Base-by-base conservation (phyloP, 2,888 invertebrate species). In the Phyto melanocephala region DNA sequence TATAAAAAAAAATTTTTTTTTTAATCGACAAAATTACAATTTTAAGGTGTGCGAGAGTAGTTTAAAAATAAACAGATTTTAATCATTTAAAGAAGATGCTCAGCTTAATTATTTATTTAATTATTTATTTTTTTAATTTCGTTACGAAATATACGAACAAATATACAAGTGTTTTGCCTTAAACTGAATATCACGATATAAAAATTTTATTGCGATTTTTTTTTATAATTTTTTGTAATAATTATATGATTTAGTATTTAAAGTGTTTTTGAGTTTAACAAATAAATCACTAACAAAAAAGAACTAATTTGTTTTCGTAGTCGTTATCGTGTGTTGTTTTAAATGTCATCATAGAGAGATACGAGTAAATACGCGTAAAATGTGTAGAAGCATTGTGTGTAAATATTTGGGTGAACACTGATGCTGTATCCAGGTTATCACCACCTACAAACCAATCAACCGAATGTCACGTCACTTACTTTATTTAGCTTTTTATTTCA, bases 101-200 rank as follows among this genome's bases (percentile, higher is more conserved):
- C 42, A 56, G 15, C 17, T 56, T 37, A 33, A 28, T 58, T 42
- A 52, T 24, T 28, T 22, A 5, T 20, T 45, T 47, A n/a, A n/a
- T 52, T 5, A 28, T 5, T 28, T 35, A 6, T 35, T 62, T 72
- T 60, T 62, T 11, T 37, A 56, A 28, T 52, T 50, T 63, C 1
- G 52, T 28, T 11, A 56, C n/a, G n/a, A n/a, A n/a, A n/a, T n/a
- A n/a, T n/a, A n/a, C n/a, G 28, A 28, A 28, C 3, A 28, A 28
- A 79, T 7, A 50, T 52, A 42, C 77, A 77, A 70, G 68, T 77
- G 71, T 22, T 81, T 67, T 67, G 50, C 42, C 67, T 80, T 40
- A 76, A 80, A 65, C 47, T 72, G 62, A 71, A 60, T 72, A 77
- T 77, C 81, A 81, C 81, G 81, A 77, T 72, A 40, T 37, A 13